These are phyloP conservation scores for Poecilia velifera DNA, from an alignment of 2,797 vertebrate species.

Conservation along the genomic window DNA sequence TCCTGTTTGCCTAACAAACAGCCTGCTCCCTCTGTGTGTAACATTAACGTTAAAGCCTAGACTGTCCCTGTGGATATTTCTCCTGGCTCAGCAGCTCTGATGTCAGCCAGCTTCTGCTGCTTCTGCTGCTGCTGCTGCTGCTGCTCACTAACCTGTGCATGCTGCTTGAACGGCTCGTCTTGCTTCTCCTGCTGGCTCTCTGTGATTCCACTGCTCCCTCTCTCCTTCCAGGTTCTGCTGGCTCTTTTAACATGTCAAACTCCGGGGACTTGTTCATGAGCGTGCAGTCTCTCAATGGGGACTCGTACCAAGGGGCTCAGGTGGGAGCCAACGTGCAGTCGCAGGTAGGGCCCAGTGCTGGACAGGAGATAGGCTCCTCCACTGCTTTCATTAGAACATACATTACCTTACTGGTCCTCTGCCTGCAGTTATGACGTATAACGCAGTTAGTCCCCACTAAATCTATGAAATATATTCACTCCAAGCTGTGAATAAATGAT, in stretches of 20 bases:
- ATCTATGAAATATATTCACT: background rate
- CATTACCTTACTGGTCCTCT: background rate
- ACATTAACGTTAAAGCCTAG: constrained; percentile 6
- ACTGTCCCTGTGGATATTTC: constrained; percentile 25
- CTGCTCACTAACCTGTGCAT: constrained; percentile 82
- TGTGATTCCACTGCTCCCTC: constrained; percentile 85
- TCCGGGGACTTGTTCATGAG: constrained; percentile 99
- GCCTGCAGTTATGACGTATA: background rate
- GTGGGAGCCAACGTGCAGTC: constrained; percentile 99
- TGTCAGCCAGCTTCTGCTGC: constrained; percentile 61
- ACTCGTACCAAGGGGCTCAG: constrained; percentile 99
- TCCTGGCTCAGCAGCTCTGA: constrained; percentile 33
- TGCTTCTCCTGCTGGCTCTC: constrained; percentile 78
- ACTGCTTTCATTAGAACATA: background rate
- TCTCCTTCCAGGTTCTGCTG: constrained; percentile 98
- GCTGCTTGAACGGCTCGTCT: constrained; percentile 40
- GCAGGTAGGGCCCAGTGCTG: constrained; percentile 84
- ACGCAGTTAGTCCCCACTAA: background rate
- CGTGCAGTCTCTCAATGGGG: constrained; percentile 99
- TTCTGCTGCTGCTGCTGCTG: constrained; percentile 57
- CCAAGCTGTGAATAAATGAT: background rate
- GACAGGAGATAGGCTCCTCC: constrained; percentile 20
- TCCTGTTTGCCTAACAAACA: constrained; percentile 8
- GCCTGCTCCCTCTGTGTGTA: constrained; percentile 6
- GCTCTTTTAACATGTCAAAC: constrained; percentile 99